These are phyloP conservation scores for Isaurus tuberculatus DNA, from an alignment of 92 coral and sea anemone genomes.

Conservation along the genomic window DNA sequence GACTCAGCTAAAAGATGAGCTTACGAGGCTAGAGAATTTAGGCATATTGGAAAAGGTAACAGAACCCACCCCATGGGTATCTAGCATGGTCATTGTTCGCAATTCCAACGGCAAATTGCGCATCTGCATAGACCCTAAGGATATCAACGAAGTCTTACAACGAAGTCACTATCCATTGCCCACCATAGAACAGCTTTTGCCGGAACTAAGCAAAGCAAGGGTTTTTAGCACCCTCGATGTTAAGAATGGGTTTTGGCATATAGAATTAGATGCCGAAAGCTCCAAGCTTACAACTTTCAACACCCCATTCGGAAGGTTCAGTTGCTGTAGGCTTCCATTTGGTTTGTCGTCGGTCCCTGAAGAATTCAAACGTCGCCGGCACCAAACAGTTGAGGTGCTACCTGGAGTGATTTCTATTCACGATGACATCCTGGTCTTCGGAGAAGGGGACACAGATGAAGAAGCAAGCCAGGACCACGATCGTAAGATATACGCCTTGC, in stretches of 20 bases:
- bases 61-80: constrained; percentile 48
- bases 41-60: constrained; percentile 31
- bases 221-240: too few species aligned
- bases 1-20: constrained; percentile 10
- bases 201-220: constrained; percentile 35
- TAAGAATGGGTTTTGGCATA: too few species aligned
- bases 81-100: constrained; percentile 42
- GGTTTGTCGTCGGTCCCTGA: too few species aligned
- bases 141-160: too few species aligned
- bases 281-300: too few species aligned
- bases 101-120: constrained; percentile 44
- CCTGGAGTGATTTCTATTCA: constrained; percentile 34
- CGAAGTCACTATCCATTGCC: too few species aligned
- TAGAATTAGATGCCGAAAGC: too few species aligned
- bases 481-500: constrained; percentile 15
- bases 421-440: constrained; percentile 32
- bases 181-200: constrained; percentile 42
- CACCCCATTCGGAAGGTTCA: too few species aligned
- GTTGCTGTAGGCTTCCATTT: too few species aligned
- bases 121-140: too few species aligned
- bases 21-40: constrained; percentile 20
- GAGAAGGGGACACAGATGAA: constrained; percentile 25
- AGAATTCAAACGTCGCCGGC: constrained; percentile 49
- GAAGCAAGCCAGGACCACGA: constrained; percentile 42
- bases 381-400: constrained; percentile 36